Conservation (phyloP, 1,140 invertebrate genomes). For the Nixonia krombeini region DNA sequence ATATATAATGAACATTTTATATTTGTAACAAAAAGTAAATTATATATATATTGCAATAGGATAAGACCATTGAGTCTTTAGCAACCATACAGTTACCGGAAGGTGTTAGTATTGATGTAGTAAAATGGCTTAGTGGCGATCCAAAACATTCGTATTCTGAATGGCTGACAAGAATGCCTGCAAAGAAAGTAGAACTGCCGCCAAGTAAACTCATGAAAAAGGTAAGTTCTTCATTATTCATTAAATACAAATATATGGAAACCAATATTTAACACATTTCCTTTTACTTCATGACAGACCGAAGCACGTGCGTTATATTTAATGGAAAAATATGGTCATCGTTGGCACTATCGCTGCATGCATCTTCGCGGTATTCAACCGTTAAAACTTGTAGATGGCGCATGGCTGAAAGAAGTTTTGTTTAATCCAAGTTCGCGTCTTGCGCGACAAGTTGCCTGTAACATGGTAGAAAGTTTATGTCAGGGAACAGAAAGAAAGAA, state of each 20-base stretch:
- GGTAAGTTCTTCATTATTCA: constrained; percentile 8
- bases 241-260: too few species aligned
- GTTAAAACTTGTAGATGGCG: constrained; percentile 75
- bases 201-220: constrained; percentile 61
- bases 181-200: constrained; percentile 54
- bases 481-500: constrained; percentile 80
- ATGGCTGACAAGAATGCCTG: constrained; percentile 78
- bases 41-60: constrained; percentile 55
- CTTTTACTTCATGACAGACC: constrained; percentile 50
- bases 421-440: constrained; percentile 93
- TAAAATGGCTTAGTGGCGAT: constrained; percentile 84
- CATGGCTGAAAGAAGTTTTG: constrained; percentile 90
- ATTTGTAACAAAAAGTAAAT: too few species aligned
- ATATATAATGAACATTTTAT: too few species aligned
- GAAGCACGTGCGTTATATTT: constrained; percentile 76
- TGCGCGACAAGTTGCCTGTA: constrained; percentile 90
- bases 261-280: too few species aligned
- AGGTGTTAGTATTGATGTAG: constrained; percentile 80
- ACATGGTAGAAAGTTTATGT: constrained; percentile 88
- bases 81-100: constrained; percentile 73
- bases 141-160: constrained; percentile 78
- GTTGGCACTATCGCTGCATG: constrained; percentile 73
- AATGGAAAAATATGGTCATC: constrained; percentile 82
- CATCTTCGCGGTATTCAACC: constrained; percentile 63
- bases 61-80: constrained; percentile 73